A percentile compares a stretch with the other conserved stretches of the same genome.
phyloP scores from a whole-genome alignment of 2,797 vertebrate species.

The Arnoldichthys spilopterus region DNA sequence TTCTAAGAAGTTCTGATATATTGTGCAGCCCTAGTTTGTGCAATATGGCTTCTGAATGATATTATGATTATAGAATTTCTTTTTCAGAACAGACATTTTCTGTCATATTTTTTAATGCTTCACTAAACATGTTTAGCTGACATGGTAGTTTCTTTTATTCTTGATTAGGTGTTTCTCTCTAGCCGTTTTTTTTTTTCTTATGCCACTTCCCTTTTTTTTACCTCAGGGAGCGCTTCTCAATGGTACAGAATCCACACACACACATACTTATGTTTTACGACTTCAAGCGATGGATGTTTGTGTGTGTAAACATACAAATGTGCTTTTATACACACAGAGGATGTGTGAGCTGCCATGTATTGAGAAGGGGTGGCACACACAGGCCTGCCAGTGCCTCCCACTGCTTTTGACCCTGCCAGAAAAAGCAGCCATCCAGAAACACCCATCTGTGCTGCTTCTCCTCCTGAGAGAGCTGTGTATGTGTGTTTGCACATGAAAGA shows the following conservation, averaged over 20 bases:
- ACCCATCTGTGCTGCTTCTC: slow-evolving; percentile 55
- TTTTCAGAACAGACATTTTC: too few relatives aligned
- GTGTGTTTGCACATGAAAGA: slow-evolving; percentile 8
- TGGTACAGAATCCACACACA: neutral
- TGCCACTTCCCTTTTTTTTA: slow-evolving; percentile 36
- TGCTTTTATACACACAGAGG: neutral
- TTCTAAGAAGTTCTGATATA: too few relatives aligned
- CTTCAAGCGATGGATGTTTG: too few relatives aligned
- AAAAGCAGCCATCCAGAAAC: slow-evolving; percentile 53
- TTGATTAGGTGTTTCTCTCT: too few relatives aligned
- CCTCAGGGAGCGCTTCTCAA: neutral
- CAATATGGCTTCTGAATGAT: too few relatives aligned
- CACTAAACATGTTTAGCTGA: too few relatives aligned
- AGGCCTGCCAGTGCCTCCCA: slow-evolving; percentile 41
- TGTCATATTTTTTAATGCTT: too few relatives aligned
- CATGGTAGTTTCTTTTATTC: too few relatives aligned
- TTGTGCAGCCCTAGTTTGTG: too few relatives aligned
- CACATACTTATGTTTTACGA: too few relatives aligned
- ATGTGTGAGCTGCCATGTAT: neutral
- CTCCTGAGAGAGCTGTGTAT: slow-evolving; percentile 26
- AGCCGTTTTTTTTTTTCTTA: slow-evolving; percentile 22
- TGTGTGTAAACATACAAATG: neutral
- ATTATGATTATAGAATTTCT: too few relatives aligned
- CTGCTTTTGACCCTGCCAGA: slow-evolving; percentile 50
- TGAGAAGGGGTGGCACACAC: neutral